Base-by-base conservation (phyloP, 30 jellyfish, hydroid and myxozoan genomes). In the Rhopilema esculentum region DNA sequence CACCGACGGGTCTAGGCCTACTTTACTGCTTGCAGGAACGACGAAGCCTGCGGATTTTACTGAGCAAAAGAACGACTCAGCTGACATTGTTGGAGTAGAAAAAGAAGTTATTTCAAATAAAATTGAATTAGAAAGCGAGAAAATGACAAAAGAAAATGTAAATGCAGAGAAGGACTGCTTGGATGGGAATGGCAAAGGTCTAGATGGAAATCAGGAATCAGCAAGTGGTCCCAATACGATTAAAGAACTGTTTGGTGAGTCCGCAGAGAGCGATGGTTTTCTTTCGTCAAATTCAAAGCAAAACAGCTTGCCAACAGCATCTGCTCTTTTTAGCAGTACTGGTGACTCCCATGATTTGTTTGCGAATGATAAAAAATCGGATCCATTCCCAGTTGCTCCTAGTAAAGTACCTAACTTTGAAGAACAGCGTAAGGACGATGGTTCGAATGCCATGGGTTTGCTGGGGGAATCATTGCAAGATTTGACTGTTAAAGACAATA, bases 231-330 rank as follows among this genome's bases (percentile, higher is more conserved):
- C 32, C 53, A 30, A 69, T 63, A 71, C 51, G 27, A 69, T 27
- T 18, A 61, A 71, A 28, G 81, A 72, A 22, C 87, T 84, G 27
- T 84, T 84, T 84, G 93, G 93, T 33, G 67, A 32, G 8, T 1
- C 82, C n/a, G 33, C 40, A 0, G 93, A 72, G 20, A 73, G 74
- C 2, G 93, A 84, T 18, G 51, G 72, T 50, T 84, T 84, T 73
- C 81, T 66, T 27, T 49, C 18, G 21, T 25, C 62, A 2, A 27
- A 30, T 1, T 8, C 57, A 53, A 30, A 72, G 51, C 19, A 49
- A 15, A 64, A 0, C 27, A 25, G 48, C 33, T 72, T 66, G 71
- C 63, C 82, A 17, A 64, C 82, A 21, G 93, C 93, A 19, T 72
- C 93, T 15, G 78, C 51, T 7, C 75, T 84, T 8, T 84, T 84